phyloP scores from a whole-genome alignment of 2,113 vertebrate species.

The Alosa alosa region DNA sequence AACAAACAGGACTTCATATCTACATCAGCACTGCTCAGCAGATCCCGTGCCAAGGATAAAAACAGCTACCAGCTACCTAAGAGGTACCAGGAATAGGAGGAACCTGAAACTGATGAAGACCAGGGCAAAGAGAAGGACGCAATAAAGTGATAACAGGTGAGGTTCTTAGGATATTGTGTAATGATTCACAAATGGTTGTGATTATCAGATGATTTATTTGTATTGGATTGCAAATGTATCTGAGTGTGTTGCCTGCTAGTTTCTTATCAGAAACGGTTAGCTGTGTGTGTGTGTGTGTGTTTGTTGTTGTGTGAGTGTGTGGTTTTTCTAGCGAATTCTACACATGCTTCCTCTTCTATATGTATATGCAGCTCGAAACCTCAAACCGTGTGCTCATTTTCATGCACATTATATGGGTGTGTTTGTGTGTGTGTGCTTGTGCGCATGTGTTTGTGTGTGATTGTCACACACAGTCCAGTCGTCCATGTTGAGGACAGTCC shows the following conservation, averaged over 20 bases:
- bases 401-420: neutral
- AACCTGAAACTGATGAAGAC: neutral
- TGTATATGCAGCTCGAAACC: neutral
- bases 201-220: neutral
- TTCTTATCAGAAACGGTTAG: neutral
- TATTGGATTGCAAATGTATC: neutral
- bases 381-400: neutral
- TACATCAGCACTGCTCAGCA: neutral
- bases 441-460: neutral
- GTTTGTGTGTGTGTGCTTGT: neutral
- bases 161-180: neutral
- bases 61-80: neutral
- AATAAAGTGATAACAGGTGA: neutral
- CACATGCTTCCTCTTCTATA: neutral
- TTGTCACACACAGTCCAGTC: neutral
- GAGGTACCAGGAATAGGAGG: neutral
- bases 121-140: neutral
- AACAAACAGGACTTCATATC: neutral
- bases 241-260: neutral
- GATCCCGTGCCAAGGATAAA: neutral
- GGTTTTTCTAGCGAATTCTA: neutral
- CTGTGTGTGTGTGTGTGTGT: neutral
- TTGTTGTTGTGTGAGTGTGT: neutral
- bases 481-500: conserved; percentile 8
- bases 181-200: neutral